Conservation (phyloP, 2,888 invertebrate species). For the Scaptomyza cyrtandrae region DNA sequence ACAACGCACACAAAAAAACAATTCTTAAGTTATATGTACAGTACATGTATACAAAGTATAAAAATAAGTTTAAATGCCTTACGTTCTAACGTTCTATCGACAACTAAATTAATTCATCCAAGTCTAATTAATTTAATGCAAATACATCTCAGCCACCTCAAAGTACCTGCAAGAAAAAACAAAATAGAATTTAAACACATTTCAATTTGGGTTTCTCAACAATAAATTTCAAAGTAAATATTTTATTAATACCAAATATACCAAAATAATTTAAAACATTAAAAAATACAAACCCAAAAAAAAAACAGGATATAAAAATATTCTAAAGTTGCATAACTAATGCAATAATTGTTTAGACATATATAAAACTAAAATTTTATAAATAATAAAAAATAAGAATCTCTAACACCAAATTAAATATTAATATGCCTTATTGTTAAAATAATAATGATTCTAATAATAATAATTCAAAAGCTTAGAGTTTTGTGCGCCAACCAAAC, state of each 20-base stretch:
- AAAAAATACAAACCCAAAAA: neutral
- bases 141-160: conserved; percentile 67
- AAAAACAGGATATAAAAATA: neutral
- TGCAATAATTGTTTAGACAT: no score
- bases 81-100: conserved; percentile 29
- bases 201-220: conserved; percentile 5
- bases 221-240: conserved; percentile 11
- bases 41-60: conserved; percentile 31
- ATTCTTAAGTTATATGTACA: conserved; percentile 33
- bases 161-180: conserved; percentile 73
- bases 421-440: conserved; percentile 34
- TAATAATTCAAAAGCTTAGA: conserved; percentile 52
- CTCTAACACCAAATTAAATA: neutral
- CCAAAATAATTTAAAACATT: neutral
- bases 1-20: conserved; percentile 39
- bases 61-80: conserved; percentile 33
- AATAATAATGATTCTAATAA: conserved; percentile 57
- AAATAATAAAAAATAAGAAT: neutral
- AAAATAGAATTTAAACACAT: conserved; percentile 13
- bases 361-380: neutral
- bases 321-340: no score
- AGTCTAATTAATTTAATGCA: neutral
- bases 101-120: neutral
- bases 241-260: neutral
- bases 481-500: conserved; percentile 65